Evolutionary conservation across 2,113 vertebrate genomes (phyloP), one percentile per base, ranked within the genome.

Genomic region (Phycodurus eques): DNA sequence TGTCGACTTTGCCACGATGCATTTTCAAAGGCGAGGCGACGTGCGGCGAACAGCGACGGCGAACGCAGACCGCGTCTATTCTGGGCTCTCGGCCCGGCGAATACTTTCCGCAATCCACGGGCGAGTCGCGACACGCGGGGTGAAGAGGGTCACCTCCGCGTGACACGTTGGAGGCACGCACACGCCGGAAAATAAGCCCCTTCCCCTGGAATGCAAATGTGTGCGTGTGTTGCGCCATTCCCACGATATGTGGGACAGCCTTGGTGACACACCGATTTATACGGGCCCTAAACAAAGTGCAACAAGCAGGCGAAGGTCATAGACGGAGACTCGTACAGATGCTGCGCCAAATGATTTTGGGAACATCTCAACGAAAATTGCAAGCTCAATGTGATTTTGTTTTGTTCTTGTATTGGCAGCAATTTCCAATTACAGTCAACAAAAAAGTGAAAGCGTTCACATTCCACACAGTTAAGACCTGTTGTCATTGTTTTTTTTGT

Each of bases 291-390:
- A 88, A 86, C 79, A 87, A 87, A 90, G 87, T 62, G 81, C 87
- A 82, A 76, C 85, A 90, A 91, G 88, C 85, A 77, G 84, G 80
- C 65, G 71, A 63, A n/a, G 70, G 77, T 79, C 88, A 91, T 82
- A 88, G 42, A 71, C 75, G 59, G 76, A 56, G 56, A 17, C 47
- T 73, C 53, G 1, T 59, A 12, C 4, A 0, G 57, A 14, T 51
- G 57, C 22, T 33, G 57, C 8, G 8, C 8, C 7, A 15, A 2
- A 39, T 35, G 15, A 61, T 39, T 60, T 60, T 17, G 22, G 20
- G n/a, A 56, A 56, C 10, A 56, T 22, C 10, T 3, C 11, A 8
- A 8, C 8, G 53, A 22, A 56, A 56, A 56, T 15, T 11, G 53
- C 20, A 6, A 51, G 17, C 6, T 17, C 17, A 51, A 19, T 6